Evolutionary conservation across 2,888 invertebrate species (phyloP), one percentile per base, ranked within the genome.

Genomic region (Cremastinae sp.): DNA sequence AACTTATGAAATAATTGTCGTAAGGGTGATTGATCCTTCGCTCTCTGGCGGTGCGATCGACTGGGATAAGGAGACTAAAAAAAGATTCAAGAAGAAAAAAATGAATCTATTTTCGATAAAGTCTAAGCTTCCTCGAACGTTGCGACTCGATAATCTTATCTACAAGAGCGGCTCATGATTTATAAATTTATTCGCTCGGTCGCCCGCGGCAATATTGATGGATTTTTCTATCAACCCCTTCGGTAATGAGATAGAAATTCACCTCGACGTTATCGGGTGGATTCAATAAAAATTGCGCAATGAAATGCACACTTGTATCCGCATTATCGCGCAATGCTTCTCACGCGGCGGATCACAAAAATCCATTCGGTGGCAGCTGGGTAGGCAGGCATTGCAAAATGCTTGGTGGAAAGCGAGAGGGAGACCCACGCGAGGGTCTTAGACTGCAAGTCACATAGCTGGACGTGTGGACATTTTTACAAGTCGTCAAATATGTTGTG

Each of bases 301-400:
- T 41, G 49, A 69, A 41, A 38, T 14, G 51, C 34, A 18, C 38
- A 34, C 18, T 7, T 36, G 10, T 54, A 38, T 58, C 36, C 36
- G 7, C 53, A 75, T 71, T 71, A 76, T 76, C 68, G 64, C 73
- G 65, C 66, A 68, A 68, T 71, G 16, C 43, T 4, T 43, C 61
- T 56, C 22, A 59, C 36, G 58, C 65, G 62, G 12, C 58, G 69
- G 69, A 59, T 64, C 73, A 64, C 72, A 65, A 76, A 76, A 76
- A 76, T 76, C 69, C 73, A 69, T 65, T 69, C 64, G 10, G 18
- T 38, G 34, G 34, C 43, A 16, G 12, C 59, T 41, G 49, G n/a
- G 76, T 76, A 69, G 73, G 76, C 51, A 59, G 76, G 69, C 76
- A 69, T 76, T 76, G 76, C 76, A 73, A 76, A 69, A 73, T 58